These are phyloP conservation scores for Aproaerema taeniolella DNA, from an alignment of 2,888 invertebrate genomes.

Conservation along the genomic window DNA sequence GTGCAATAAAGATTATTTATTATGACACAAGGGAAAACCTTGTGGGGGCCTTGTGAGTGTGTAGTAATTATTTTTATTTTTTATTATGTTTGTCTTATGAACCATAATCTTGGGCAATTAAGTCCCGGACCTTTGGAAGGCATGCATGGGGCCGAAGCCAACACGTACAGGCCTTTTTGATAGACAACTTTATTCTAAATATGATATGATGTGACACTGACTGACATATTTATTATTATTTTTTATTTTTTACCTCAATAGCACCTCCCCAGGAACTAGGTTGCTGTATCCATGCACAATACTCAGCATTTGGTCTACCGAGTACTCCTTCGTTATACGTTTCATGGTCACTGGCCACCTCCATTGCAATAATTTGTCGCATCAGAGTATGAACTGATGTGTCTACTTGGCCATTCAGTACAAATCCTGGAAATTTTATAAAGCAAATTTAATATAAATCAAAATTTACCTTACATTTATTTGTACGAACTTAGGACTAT, in stretches of 20 bases:
- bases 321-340: constrained; percentile 92
- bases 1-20: too few species aligned
- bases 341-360: constrained; percentile 85
- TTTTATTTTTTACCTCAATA: constrained; percentile 85
- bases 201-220: too few species aligned
- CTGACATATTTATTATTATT: too few species aligned
- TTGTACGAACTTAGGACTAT: neutral
- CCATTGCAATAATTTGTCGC: constrained; percentile 91
- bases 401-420: constrained; percentile 86
- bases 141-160: too few species aligned
- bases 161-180: neutral
- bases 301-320: constrained; percentile 89
- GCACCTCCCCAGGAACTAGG: constrained; percentile 97
- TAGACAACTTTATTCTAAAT: neutral
- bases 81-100: too few species aligned
- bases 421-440: constrained; percentile 67
- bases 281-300: constrained; percentile 93
- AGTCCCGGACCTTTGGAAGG: too few species aligned
- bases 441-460: neutral
- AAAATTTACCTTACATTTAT: neutral
- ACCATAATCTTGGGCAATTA: too few species aligned
- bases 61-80: too few species aligned
- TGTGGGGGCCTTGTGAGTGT: too few species aligned
- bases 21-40: too few species aligned
- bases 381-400: constrained; percentile 84